phyloP scores from a whole-genome alignment of 2,888 invertebrate genomes.

The Ochlodes sylvanus region DNA sequence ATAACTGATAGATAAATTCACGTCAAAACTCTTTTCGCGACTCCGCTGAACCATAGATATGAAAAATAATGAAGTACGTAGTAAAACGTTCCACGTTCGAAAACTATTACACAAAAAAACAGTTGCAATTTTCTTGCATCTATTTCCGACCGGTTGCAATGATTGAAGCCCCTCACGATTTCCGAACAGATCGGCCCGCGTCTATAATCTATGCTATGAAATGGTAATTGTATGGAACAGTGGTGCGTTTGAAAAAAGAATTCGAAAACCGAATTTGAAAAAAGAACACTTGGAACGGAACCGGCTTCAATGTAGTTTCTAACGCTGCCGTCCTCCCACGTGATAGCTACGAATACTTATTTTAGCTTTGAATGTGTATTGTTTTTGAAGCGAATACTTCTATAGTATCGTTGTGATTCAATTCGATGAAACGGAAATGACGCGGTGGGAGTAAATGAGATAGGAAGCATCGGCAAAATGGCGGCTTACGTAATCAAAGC shows the following conservation, averaged over 20 bases:
- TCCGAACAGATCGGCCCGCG: constrained; percentile 2
- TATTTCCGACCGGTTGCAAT: neutral
- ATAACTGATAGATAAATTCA: too few relatives aligned
- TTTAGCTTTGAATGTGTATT: too few relatives aligned
- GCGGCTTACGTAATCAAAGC: too few relatives aligned
- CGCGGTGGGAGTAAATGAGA: too few relatives aligned
- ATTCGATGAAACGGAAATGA: too few relatives aligned
- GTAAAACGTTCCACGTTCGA: too few relatives aligned
- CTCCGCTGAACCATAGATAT: too few relatives aligned
- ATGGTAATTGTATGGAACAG: constrained; percentile 4
- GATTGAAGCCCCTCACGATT: constrained; percentile 1
- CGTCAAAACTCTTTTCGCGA: too few relatives aligned
- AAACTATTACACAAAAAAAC: neutral
- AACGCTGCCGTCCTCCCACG: constrained; percentile 1
- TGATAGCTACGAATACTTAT: neutral
- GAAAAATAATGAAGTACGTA: too few relatives aligned
- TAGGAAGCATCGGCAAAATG: too few relatives aligned
- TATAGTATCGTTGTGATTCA: too few relatives aligned
- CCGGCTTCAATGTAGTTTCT: neutral
- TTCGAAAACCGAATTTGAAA: neutral
- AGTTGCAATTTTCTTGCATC: neutral
- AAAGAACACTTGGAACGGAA: constrained; percentile 2
- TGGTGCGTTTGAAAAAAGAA: constrained; percentile 3
- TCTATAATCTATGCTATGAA: constrained; percentile 14
- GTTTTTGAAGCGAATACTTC: too few relatives aligned